phyloP scores from a whole-genome alignment of 2,797 vertebrate species.

The Catostomus latipinnis region DNA sequence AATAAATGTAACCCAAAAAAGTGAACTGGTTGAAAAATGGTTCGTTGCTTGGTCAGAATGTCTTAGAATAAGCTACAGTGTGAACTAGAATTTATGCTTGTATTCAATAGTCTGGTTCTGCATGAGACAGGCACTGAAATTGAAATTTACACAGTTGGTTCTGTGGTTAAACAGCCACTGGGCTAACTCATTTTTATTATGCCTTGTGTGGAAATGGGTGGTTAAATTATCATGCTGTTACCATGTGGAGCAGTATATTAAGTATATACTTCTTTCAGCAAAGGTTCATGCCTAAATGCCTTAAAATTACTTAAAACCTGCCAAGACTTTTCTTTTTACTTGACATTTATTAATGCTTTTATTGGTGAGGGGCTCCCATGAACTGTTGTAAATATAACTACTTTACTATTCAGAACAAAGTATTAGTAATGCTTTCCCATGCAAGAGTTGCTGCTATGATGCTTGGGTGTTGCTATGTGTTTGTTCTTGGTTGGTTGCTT shows the following conservation, averaged over 20 bases:
- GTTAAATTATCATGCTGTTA: conserved; percentile 21
- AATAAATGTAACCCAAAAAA: not conserved
- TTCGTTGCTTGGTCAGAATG: conserved; percentile 32
- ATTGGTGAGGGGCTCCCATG: not conserved
- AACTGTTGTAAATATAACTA: not conserved
- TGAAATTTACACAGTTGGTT: not conserved
- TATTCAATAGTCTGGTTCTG: not conserved
- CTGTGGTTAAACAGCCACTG: conserved; percentile 13
- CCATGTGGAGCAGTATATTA: not conserved
- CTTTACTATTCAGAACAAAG: no score
- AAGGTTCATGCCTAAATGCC: not conserved
- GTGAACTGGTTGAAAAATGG: not conserved
- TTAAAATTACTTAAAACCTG: conserved; percentile 2
- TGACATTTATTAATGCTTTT: not conserved
- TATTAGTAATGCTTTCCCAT: no score
- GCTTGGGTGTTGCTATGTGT: no score
- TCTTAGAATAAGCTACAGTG: conserved; percentile 49
- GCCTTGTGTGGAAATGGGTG: not conserved
- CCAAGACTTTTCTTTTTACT: not conserved
- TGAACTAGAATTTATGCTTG: not conserved
- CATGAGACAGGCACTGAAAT: not conserved
- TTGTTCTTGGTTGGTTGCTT: no score
- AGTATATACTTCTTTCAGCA: not conserved
- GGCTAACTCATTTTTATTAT: conserved; percentile 9
- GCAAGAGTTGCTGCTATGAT: no score